These are phyloP conservation scores for Tachina fera DNA, from an alignment of 2,888 invertebrate genomes.

Conservation along the genomic window DNA sequence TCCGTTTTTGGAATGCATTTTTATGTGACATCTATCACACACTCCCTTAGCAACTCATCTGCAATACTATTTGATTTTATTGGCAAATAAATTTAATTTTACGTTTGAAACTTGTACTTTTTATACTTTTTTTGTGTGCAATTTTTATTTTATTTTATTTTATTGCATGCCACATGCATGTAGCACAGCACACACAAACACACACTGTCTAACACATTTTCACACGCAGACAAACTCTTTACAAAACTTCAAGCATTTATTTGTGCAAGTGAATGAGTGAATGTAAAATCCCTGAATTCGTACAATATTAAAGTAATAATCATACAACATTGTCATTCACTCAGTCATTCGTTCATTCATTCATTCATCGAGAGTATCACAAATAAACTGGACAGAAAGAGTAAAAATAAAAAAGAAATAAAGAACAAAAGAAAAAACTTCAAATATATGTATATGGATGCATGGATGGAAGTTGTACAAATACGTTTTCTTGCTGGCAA, in stretches of 20 bases:
- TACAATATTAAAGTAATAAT: constrained; percentile 41
- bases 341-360: constrained; percentile 31
- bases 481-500: background rate
- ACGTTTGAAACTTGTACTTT: constrained; percentile 61
- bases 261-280: background rate
- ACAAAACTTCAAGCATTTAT: constrained; percentile 19
- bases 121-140: constrained; percentile 39
- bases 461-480: constrained; percentile 40
- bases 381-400: constrained; percentile 26
- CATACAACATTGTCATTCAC: constrained; percentile 52
- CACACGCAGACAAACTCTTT: constrained; percentile 4
- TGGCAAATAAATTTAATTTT: constrained; percentile 71
- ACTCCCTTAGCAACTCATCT: constrained; percentile 60
- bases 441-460: background rate
- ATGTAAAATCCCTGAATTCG: constrained; percentile 29
- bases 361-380: constrained; percentile 22
- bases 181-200: background rate
- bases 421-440: background rate
- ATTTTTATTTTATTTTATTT: constrained; percentile 25
- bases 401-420: background rate
- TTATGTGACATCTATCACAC: constrained; percentile 37
- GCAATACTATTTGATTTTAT: constrained; percentile 67
- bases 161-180: constrained; percentile 48
- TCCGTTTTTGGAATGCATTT: constrained; percentile 37
- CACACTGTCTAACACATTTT: background rate